A percentile compares a stretch with the other conserved stretches of the same genome.
Conservation (phyloP, 30 jellyfish, hydroid and myxozoan genomes). For the Hydractinia echinata region DNA sequence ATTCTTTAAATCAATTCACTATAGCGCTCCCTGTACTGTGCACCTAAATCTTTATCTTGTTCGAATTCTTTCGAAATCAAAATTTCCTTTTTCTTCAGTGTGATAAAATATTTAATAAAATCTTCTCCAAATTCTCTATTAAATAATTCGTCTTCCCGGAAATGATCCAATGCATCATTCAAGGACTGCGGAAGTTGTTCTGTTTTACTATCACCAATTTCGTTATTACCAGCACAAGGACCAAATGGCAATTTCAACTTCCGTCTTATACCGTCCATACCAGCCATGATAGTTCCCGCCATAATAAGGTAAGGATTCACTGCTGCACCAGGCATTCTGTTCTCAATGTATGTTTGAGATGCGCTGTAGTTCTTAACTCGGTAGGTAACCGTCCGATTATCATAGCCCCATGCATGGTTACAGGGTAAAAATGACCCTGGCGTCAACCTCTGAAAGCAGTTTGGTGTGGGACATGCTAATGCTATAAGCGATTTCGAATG, state of each 20-base stretch:
- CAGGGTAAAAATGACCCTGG: conserved; percentile 30
- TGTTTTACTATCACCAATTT: not conserved
- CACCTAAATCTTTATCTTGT: too few species aligned
- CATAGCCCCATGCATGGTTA: conserved; percentile 33
- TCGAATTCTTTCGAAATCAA: not conserved
- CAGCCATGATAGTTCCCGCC: conserved; percentile 37
- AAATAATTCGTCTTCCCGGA: not conserved
- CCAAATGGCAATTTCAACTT: not conserved
- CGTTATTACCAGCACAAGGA: not conserved
- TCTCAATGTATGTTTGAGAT: conserved; percentile 21
- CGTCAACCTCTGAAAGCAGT: conserved; percentile 21
- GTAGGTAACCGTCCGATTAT: conserved; percentile 26
- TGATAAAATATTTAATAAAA: conserved; percentile 14
- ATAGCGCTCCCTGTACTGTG: too few species aligned
- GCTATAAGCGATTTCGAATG: conserved; percentile 28
- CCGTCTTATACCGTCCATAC: conserved; percentile 36
- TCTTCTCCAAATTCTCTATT: conserved; percentile 22
- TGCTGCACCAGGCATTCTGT: conserved; percentile 37
- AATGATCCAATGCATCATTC: conserved; percentile 28
- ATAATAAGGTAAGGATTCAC: conserved; percentile 28
- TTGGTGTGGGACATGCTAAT: conserved; percentile 10
- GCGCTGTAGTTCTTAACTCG: conserved; percentile 7
- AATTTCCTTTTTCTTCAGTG: conserved; percentile 21
- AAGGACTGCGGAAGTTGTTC: conserved; percentile 12
- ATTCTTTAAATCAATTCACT: too few species aligned